Conservation (phyloP, 2,797 vertebrate species). For the Vireo griseus region DNA sequence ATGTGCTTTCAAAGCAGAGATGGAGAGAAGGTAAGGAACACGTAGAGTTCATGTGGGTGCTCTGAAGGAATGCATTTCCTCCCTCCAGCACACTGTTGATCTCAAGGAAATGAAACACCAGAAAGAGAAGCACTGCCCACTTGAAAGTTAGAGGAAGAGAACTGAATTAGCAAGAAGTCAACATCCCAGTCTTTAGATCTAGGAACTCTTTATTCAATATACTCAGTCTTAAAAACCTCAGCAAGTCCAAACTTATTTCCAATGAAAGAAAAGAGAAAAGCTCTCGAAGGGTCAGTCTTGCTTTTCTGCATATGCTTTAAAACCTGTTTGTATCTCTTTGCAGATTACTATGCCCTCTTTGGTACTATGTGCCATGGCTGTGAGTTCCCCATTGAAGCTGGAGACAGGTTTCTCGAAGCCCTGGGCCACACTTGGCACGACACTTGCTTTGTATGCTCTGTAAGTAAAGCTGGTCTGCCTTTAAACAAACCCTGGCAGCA, state of each 20-base stretch:
- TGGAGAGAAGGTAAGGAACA: accelerated
- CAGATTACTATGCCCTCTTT: slow-evolving; percentile 95
- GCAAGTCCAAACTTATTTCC: background rate
- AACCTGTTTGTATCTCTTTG: background rate
- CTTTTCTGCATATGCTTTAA: background rate
- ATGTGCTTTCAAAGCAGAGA: background rate
- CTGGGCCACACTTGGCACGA: slow-evolving; percentile 95
- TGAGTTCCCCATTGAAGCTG: slow-evolving; percentile 96
- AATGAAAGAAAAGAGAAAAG: background rate
- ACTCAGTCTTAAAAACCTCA: background rate
- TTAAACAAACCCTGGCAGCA: background rate
- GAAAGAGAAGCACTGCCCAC: background rate
- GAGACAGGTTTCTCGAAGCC: slow-evolving; percentile 95
- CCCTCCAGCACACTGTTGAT: background rate
- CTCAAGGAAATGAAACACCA: slow-evolving; percentile 9
- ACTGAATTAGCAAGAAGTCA: background rate
- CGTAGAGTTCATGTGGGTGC: accelerated
- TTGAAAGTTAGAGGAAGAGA: background rate
- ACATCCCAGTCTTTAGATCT: accelerated
- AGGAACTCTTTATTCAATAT: background rate
- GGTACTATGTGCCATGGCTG: slow-evolving; percentile 93
- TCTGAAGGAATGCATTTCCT: background rate
- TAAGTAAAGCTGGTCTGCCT: slow-evolving; percentile 70
- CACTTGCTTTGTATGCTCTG: slow-evolving; percentile 95
- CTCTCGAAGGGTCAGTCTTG: background rate